Evolutionary conservation across 2,797 vertebrate genomes (phyloP).

Genomic region (Valencia hispanica): DNA sequence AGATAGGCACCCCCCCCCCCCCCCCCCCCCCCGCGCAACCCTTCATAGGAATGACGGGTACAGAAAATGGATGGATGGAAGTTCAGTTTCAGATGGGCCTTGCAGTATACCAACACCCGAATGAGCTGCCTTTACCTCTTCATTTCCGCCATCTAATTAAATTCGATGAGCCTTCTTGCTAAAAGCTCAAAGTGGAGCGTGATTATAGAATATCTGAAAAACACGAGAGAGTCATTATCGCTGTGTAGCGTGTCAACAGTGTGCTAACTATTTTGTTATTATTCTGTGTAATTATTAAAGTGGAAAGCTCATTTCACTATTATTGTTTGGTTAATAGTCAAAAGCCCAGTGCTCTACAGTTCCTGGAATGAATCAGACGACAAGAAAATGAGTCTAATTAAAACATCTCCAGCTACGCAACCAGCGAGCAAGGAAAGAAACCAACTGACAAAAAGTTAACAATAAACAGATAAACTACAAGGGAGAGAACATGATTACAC

Average conservation of each 20-base stretch:
- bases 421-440: conserved; percentile 36
- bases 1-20: too few species aligned
- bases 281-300: conserved; percentile 61
- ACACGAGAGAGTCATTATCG: conserved; percentile 52
- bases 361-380: conserved; percentile 42
- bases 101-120: conserved; percentile 19
- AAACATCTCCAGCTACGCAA: conserved; percentile 46
- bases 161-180: conserved; percentile 38
- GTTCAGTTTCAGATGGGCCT: conserved; percentile 35
- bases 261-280: conserved; percentile 57
- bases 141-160: conserved; percentile 44
- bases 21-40: too few species aligned
- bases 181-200: conserved; percentile 34
- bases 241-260: conserved; percentile 31
- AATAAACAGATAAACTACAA: conserved; percentile 57
- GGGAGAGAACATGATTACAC: conserved; percentile 64
- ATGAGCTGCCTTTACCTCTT: conserved; percentile 27
- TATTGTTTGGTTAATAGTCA: conserved; percentile 56
- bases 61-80: too few species aligned
- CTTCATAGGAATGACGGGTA: too few species aligned
- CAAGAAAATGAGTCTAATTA: conserved; percentile 54
- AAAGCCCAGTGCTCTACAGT: conserved; percentile 42
- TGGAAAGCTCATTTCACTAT: conserved; percentile 59
- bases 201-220: conserved; percentile 55
- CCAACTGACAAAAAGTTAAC: conserved; percentile 31